Evolutionary conservation across 2,888 invertebrate genomes (phyloP), one percentile per base, ranked within the genome.

Genomic region (Orthosia cruda): DNA sequence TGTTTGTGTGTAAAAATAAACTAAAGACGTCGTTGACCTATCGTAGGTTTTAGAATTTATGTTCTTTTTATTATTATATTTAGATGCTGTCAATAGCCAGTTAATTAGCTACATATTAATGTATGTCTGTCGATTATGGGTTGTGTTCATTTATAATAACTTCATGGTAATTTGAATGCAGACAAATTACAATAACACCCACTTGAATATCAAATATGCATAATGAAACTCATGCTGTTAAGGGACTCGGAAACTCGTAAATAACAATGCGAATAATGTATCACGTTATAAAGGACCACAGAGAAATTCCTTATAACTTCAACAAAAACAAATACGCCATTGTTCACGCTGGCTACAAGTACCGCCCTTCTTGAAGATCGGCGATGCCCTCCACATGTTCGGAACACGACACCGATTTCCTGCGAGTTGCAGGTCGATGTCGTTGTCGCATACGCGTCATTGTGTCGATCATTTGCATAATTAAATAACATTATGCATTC

Each of bases 401-500:
- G 90, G 86, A 93, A 93, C 91, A 89, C 91, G 94, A 95, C 93
- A 93, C 94, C 93, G 92, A 94, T 94, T 94, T 95, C 95, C 94
- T 94, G 95, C 84, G 86, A 87, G 85, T 89, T 88, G 89, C 92
- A 91, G 92, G 93, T 92, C 93, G 93, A 91, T 91, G 93, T 92
- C 94, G 93, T 83, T 87, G 87, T 85, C 92, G 90, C 89, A 87
- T 86, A 92, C 91, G 92, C 92, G 89, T 93, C 93, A 92, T 92
- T 92, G 92, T 92, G 90, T 90, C 87, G 83, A 87, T 86, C 88
- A 96, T 96, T 96, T 94, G 92, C 96, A 96, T 96, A 95, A 96
- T 95, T 95, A 93, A 95, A 94, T 94, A 94, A 93, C 90, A 95
- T 95, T 95, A 95, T 95, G 93, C 95, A 96, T 95, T 93, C 92